Base-by-base conservation (phyloP, 2,113 vertebrate genomes). In the Gallinago undulata region DNA sequence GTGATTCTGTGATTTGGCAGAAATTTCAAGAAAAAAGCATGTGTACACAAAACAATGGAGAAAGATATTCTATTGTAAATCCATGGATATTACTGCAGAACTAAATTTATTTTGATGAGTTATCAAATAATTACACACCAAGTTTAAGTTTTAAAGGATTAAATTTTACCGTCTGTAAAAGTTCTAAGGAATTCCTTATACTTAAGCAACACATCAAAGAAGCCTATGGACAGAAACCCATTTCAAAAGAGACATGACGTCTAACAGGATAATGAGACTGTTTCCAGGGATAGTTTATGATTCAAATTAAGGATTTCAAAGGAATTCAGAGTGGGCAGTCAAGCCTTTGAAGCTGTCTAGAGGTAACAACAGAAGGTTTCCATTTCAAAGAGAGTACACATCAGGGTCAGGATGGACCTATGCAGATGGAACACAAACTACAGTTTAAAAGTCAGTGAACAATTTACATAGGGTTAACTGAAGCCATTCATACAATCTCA, bases 261-360 rank as follows among this genome's bases (percentile, higher is more conserved):
- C 78, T 84, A 85, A 87, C 33, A 48, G 87, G 82, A 90, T 62
- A 68, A 90, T 55, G 69, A 92, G 60, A 68, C 47, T 68, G 56
- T 90, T 96, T 84, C 28, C 33, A 91, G 48, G 78, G 77, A 70
- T 72, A 56, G 70, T 75, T 96, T 94, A 81, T 69, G 51, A 90
- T 95, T 91, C 77, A 95, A 94, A 88, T 94, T 89, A 96, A 97
- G 37, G 37, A 93, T 95, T 96, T 89, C 74, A 86, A 95, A 90
- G 67, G 76, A 96, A 93, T 93, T 83, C 62, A 62, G 24, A 86
- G 16, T 68, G 43, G 70, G 31, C 75, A 94, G 82, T 78, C 67
- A 88, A 88, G 37, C 27, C 37, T 95, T 95, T 76, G 69, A 85
- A 94, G 48, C 55, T 92, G 22, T 45, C 57, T 89, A 77, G 67